Conservation (phyloP, 2,888 invertebrate genomes). For the Yponomeuta evonymella region DNA sequence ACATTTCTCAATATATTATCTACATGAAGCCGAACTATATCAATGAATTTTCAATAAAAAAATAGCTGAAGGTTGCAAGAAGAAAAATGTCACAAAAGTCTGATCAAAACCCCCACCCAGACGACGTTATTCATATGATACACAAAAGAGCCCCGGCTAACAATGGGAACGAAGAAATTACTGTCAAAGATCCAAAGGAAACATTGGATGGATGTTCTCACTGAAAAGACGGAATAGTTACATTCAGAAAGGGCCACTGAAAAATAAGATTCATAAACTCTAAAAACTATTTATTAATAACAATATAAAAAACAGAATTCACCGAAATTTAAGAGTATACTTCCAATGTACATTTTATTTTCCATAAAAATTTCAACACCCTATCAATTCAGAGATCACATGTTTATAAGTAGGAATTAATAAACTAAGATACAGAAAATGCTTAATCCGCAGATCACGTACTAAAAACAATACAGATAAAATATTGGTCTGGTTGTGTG, state of each 20-base stretch:
- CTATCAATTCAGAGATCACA: not conserved
- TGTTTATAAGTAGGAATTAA: not conserved
- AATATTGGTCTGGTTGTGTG: too few relatives aligned
- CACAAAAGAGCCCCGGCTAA: constrained; percentile 41
- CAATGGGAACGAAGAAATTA: constrained; percentile 49
- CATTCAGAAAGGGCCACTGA: not conserved
- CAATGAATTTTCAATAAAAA: not conserved
- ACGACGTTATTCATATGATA: constrained; percentile 40
- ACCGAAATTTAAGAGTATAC: not conserved
- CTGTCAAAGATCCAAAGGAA: constrained; percentile 27
- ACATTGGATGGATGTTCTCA: not conserved
- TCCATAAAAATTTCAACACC: constrained; percentile 1
- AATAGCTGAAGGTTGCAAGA: constrained; percentile 8
- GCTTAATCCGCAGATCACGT: not conserved
- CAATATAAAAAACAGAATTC: not conserved
- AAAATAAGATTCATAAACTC: not conserved
- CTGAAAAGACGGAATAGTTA: not conserved
- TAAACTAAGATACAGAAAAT: not conserved
- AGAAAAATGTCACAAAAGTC: constrained; percentile 26
- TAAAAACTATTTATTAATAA: not conserved
- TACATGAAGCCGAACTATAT: too few relatives aligned
- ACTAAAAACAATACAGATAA: too few relatives aligned
- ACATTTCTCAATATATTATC: too few relatives aligned
- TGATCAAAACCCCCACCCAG: constrained; percentile 35
- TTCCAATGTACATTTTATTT: not conserved